Evolutionary conservation across 2,113 vertebrate genomes (phyloP), one percentile per base, ranked within the genome.

Genomic region (Microcebus murinus): DNA sequence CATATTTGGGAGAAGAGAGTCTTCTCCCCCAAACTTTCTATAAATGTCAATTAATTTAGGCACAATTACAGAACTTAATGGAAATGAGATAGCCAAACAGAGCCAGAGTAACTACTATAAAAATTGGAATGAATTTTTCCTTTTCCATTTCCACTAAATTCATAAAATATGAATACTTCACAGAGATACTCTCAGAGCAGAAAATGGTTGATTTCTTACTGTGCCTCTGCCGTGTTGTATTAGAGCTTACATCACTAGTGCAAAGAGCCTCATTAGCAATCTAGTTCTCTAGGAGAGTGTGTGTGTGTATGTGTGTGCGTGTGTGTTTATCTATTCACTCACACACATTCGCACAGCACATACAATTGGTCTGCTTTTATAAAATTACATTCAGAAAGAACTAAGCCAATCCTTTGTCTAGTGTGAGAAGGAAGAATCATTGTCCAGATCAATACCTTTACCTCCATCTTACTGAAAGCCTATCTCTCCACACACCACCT

Each of bases 61-160:
- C n/a, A 94, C 34, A 86, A 87, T n/a, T 87, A 73, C 39, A 92
- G 55, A 79, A 74, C 48, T 52, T 91, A 82, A 91, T 77, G 39
- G 8, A 86, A 94, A 20, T 90, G 42, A 86, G 31, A 71, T 20
- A 93, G 73, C 25, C 59, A 83, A 20, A 76, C 9, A 79, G 34
- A 96, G 1, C 21, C 71, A 85, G 67, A 93, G 34, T 50, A 95
- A 67, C 81, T 91, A 59, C 39, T 76, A 1, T 27, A 93, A 77
- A 85, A 80, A 91, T 91, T 91, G 10, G 12, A 91, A 84, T 63
- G 57, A 6, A 21, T 65, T 86, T 95, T 90, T 96, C 63, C 85
- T 91, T 97, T 96, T 95, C 52, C 18, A 86, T 36, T 91, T 80
- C 45, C 45, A 8, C 48, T 97, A 77, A 93, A 74, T 85, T 93